Percentiles rank a stretch among this genome's conserved stretches.
phyloP scores from a whole-genome alignment of 2,113 vertebrate species.

The Stigmatopora nigra region DNA sequence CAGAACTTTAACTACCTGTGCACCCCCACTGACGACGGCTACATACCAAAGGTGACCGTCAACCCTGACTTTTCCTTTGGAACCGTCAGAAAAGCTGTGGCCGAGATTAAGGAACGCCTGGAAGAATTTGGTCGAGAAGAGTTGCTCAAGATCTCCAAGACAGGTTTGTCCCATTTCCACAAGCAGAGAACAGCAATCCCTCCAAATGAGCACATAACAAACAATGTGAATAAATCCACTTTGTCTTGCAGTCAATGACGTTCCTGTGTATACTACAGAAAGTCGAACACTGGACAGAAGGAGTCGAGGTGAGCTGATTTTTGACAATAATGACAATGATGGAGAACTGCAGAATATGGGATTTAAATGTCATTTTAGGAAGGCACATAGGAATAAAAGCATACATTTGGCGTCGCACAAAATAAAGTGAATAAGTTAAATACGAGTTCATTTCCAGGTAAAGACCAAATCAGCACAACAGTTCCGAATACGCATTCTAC shows the following conservation, averaged over 20 bases:
- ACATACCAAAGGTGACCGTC: conserved; percentile 68
- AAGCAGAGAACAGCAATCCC: background rate
- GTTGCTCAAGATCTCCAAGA: conserved; percentile 69
- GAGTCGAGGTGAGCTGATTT: conserved; percentile 60
- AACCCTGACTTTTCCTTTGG: conserved; percentile 75
- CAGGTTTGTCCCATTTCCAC: conserved; percentile 54
- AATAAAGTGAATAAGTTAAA: too few species aligned
- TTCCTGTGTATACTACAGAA: conserved; percentile 71
- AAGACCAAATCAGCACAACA: conserved; percentile 52
- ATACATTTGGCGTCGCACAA: too few species aligned
- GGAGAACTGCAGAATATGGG: too few species aligned
- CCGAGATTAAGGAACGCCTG: conserved; percentile 70
- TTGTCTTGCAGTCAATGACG: conserved; percentile 65
- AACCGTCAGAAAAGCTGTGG: conserved; percentile 70
- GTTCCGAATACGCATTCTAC: conserved; percentile 57
- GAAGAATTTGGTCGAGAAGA: conserved; percentile 73
- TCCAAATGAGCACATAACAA: background rate
- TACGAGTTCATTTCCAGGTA: conserved; percentile 61
- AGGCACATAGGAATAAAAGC: too few species aligned
- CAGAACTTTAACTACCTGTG: conserved; percentile 78
- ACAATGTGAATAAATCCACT: conserved; percentile 2
- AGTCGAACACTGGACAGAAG: conserved; percentile 66
- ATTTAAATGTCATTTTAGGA: too few species aligned
- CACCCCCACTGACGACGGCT: conserved; percentile 73
- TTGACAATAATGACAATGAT: background rate